These are phyloP conservation scores for Tympanuchus pallidicinctus DNA, from an alignment of 2,113 vertebrate species.

Conservation along the genomic window DNA sequence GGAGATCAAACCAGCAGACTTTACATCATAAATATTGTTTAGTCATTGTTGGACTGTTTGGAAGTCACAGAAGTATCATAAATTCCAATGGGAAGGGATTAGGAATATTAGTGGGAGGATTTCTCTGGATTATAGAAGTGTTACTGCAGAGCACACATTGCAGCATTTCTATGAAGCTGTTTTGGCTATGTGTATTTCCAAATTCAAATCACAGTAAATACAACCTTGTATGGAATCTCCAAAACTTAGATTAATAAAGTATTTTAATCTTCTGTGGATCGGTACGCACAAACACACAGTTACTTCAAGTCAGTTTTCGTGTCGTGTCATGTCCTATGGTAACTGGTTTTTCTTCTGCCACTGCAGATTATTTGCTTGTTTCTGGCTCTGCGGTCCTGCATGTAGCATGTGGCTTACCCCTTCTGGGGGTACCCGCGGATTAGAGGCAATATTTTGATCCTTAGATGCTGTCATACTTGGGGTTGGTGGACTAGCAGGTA, in stretches of 20 bases:
- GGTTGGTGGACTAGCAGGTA: background rate
- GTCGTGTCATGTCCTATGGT: background rate
- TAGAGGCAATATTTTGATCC: background rate
- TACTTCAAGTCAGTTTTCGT: background rate
- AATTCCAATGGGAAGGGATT: slow-evolving; percentile 53
- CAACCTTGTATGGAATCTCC: background rate
- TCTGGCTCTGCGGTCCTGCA: background rate
- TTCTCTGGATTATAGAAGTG: slow-evolving; percentile 27
- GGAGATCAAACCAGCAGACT: slow-evolving; percentile 56
- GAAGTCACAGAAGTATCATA: slow-evolving; percentile 55
- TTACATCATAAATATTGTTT: slow-evolving; percentile 45
- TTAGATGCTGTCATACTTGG: background rate
- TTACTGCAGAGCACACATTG: slow-evolving; percentile 24
- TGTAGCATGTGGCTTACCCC: background rate
- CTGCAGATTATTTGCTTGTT: background rate
- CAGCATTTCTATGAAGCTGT: background rate
- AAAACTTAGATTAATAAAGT: background rate
- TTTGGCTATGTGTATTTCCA: background rate
- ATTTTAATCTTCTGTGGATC: background rate
- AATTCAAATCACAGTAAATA: background rate
- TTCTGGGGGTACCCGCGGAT: background rate
- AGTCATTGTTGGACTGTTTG: slow-evolving; percentile 36
- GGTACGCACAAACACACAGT: background rate
- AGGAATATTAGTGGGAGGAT: slow-evolving; percentile 59
- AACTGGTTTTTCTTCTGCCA: background rate